phyloP scores from a whole-genome alignment of 2,888 invertebrate genomes.

The Scrobipalpa costella region DNA sequence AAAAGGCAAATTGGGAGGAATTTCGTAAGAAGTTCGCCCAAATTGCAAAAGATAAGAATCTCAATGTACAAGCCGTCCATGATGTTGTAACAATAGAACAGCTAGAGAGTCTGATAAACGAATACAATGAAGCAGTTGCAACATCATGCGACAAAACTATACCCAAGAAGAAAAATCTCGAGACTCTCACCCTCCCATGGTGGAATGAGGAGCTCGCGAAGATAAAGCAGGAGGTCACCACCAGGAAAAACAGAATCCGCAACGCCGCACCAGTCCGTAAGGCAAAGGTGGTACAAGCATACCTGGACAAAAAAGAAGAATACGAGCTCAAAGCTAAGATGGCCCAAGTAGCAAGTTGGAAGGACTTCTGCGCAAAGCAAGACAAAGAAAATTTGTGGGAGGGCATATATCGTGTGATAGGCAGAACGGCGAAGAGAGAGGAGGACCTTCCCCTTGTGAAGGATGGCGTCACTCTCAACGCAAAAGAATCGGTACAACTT shows the following conservation, averaged over 20 bases:
- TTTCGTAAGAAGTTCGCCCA: background rate
- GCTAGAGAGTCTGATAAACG: background rate
- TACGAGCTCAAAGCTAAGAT: constrained; percentile 10
- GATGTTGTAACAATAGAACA: background rate
- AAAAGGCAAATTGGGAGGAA: background rate
- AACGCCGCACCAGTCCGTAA: constrained; percentile 28
- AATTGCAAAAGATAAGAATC: background rate
- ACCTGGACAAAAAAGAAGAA: constrained; percentile 27
- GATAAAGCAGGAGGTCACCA: constrained; percentile 11
- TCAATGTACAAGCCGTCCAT: background rate
- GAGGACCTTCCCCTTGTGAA: too few species aligned
- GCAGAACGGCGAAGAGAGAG: too few species aligned
- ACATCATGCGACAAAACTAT: background rate
- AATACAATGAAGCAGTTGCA: background rate
- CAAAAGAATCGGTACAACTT: background rate
- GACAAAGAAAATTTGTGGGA: too few species aligned
- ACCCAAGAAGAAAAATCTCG: background rate
- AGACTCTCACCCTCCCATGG: constrained; percentile 12
- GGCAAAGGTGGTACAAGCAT: constrained; percentile 14
- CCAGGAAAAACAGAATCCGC: constrained; percentile 5
- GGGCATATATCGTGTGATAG: too few species aligned
- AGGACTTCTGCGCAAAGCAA: too few species aligned
- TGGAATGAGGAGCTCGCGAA: constrained; percentile 3
- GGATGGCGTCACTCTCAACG: background rate
- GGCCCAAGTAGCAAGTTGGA: too few species aligned